phyloP scores from a whole-genome alignment of 2,888 invertebrate species.

The Erpobdella octoculata region DNA sequence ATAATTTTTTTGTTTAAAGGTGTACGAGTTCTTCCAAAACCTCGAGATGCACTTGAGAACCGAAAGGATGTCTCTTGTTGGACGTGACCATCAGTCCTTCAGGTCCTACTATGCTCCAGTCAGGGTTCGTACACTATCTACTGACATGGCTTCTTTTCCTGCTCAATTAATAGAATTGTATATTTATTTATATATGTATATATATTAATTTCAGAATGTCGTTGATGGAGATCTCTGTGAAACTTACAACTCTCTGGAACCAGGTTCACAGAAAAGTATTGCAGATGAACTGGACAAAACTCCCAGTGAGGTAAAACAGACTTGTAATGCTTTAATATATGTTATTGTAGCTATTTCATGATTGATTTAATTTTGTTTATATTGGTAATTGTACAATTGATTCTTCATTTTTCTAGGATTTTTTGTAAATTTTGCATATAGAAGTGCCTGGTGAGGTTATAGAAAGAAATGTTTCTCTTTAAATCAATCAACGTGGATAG shows the following conservation, averaged over 20 bases:
- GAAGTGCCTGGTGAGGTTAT: no score
- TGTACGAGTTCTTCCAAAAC: slow-evolving; percentile 98
- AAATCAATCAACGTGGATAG: no score
- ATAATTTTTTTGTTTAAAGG: slow-evolving; percentile 56
- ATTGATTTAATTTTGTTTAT: not conserved
- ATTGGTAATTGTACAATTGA: not conserved
- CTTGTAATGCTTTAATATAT: not conserved
- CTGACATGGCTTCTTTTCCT: not conserved
- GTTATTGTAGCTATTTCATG: no score
- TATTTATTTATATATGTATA: not conserved
- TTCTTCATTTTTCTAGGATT: not conserved
- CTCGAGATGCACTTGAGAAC: slow-evolving; percentile 99
- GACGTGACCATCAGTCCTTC: slow-evolving; percentile 91
- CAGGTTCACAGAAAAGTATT: slow-evolving; percentile 85
- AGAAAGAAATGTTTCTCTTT: no score
- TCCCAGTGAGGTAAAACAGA: slow-evolving; percentile 68
- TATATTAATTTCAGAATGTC: slow-evolving; percentile 66
- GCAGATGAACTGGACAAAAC: slow-evolving; percentile 87
- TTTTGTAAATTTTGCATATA: not conserved
- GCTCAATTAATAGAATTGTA: not conserved
- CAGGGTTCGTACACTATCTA: slow-evolving; percentile 61
- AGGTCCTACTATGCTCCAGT: slow-evolving; percentile 94
- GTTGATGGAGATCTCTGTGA: slow-evolving; percentile 98
- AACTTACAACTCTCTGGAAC: slow-evolving; percentile 91
- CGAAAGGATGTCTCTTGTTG: slow-evolving; percentile 89